A percentile compares a stretch with the other conserved stretches of the same genome.
Evolutionary conservation across 2,888 invertebrate genomes (phyloP).

Genomic region (Cryptocheilus praepositus): DNA sequence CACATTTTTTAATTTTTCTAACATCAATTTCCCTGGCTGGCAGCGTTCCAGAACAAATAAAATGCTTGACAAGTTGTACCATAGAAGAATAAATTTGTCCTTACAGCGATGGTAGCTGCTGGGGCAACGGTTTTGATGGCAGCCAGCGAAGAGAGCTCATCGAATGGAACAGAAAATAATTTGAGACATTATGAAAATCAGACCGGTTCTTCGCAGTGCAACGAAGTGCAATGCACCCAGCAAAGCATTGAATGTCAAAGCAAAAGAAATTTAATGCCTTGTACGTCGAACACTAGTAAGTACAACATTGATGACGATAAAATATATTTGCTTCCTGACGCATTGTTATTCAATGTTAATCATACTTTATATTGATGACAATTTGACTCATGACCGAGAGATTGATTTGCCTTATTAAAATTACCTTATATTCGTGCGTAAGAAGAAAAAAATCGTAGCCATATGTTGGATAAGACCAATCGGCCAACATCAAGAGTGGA

Average conservation of each 20-base stretch:
- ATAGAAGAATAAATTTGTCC: conserved; percentile 10
- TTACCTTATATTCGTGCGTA: conserved; percentile 14
- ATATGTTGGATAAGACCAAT: conserved; percentile 66
- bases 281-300: conserved; percentile 15
- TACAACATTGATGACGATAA: background rate
- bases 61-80: background rate
- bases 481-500: conserved; percentile 72
- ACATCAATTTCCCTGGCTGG: background rate
- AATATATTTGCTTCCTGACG: background rate
- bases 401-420: conserved; percentile 2
- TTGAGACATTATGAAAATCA: conserved; percentile 46
- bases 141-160: conserved; percentile 61
- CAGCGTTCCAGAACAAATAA: background rate
- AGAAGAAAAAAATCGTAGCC: conserved; percentile 44
- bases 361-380: background rate
- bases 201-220: conserved; percentile 34
- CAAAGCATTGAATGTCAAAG: conserved; percentile 33
- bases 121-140: conserved; percentile 64
- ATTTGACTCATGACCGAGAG: conserved; percentile 24
- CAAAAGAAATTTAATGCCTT: conserved; percentile 11
- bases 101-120: conserved; percentile 66
- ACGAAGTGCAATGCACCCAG: conserved; percentile 37
- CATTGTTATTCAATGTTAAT: background rate
- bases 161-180: conserved; percentile 53
- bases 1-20: background rate